Base-by-base conservation (phyloP, 2,797 vertebrate species). In the Otus scops region DNA sequence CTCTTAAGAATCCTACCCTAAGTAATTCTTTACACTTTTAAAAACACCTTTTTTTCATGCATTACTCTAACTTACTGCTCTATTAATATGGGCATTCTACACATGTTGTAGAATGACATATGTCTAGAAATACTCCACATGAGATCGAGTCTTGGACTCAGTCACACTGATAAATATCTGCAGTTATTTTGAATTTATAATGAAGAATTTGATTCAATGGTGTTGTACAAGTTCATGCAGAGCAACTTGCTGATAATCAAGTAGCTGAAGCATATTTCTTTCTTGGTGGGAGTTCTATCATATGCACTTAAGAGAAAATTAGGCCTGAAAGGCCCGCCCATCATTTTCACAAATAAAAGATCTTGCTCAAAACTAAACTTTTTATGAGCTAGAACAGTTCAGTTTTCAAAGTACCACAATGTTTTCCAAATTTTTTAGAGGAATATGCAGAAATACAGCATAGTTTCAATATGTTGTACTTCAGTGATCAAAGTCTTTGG, bases 171-270 rank as follows among this genome's bases (percentile, higher is more conserved):
- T 96, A 94, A 81, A 90, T 93, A 96, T 95, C 93, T 95, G 83
- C 70, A 95, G 51, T 73, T 94, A 92, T 94, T 96, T 75, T 78
- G 85, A 96, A 96, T 95, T 95, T 92, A 59, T 94, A 95, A 94
- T 96, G 43, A 95, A 88, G 70, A 88, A 94, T 92, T 88, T 84
- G 56, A 88, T 69, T 91, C 94, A 94, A 92, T 77, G 36, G 41
- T 51, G 22, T 70, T 79, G 53, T 83, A 89, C 94, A 96, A 89
- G 95, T 94, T 92, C 69, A 92, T 88, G 68, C 95, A 97, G 79
- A 89, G 41, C 63, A 85, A 89, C 57, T 38, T 78, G 53, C 75
- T 93, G 95, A 89, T 92, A 85, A 93, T 68, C 51, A 91, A 77
- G 54, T 21, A 85, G 39, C 60, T 2, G 21, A 95, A 93, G 56